These are phyloP conservation scores for Diadumene lineata DNA, from an alignment of 92 coral and sea anemone genomes.

Conservation along the genomic window DNA sequence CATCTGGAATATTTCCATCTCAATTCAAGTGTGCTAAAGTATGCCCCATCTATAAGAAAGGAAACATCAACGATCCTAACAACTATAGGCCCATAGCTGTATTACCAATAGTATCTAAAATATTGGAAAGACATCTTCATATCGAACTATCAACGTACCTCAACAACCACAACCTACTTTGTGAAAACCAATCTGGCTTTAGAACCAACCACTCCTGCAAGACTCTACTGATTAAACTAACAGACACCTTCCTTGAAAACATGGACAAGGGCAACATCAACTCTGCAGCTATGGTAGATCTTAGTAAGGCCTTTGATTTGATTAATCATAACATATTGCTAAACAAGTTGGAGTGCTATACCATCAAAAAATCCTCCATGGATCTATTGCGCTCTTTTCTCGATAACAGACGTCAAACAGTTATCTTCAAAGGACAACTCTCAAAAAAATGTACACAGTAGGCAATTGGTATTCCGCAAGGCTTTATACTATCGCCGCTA, in stretches of 20 bases:
- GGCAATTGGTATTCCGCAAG: background rate
- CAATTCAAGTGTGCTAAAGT: conserved; percentile 36
- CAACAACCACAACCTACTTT: background rate
- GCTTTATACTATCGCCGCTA: background rate
- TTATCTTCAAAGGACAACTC: background rate
- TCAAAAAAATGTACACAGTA: background rate
- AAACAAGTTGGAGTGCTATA: background rate
- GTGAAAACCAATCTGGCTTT: conserved; percentile 29
- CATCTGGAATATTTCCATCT: conserved; percentile 2
- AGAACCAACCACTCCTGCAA: conserved; percentile 18
- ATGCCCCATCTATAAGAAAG: conserved; percentile 41
- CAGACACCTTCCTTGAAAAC: conserved; percentile 16
- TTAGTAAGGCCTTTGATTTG: background rate
- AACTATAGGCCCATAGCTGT: conserved; percentile 44
- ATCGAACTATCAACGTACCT: background rate
- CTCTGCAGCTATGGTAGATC: background rate
- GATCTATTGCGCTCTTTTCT: background rate
- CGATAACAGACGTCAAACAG: background rate
- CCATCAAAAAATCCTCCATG: background rate
- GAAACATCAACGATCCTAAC: conserved; percentile 29
- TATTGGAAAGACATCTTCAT: conserved; percentile 32
- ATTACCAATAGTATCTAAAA: conserved; percentile 38
- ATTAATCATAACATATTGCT: background rate
- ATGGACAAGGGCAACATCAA: conserved; percentile 9
- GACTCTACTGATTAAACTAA: conserved; percentile 23